Conservation (phyloP, 2,113 vertebrate genomes). For the Turnix velox region DNA sequence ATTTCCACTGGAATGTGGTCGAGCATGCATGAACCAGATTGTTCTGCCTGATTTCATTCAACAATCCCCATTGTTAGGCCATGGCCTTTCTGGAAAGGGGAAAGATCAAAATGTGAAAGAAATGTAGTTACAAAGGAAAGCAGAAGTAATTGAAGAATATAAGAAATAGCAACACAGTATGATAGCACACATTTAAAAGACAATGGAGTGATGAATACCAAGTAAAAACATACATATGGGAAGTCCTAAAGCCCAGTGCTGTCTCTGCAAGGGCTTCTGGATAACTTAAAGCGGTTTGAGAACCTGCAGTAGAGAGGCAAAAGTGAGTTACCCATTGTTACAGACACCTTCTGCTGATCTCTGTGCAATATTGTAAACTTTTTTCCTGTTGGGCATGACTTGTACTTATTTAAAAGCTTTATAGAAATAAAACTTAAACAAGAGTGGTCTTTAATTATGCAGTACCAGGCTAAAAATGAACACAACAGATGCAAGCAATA, state of each 20-base stretch:
- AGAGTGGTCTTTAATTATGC: not conserved
- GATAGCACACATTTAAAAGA: not conserved
- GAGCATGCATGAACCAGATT: not conserved
- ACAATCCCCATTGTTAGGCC: not conserved
- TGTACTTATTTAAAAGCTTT: not conserved
- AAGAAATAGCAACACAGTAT: not conserved
- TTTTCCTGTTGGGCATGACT: not conserved
- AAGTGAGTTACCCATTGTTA: not conserved
- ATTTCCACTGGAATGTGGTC: not conserved
- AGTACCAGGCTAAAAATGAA: not conserved
- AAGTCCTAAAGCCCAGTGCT: not conserved
- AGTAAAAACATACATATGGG: not conserved
- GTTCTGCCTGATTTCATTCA: not conserved
- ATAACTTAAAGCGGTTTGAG: not conserved
- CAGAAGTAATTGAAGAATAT: not conserved
- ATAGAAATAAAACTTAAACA: not conserved
- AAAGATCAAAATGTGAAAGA: not conserved
- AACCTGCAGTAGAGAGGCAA: not conserved
- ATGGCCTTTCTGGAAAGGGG: not conserved
- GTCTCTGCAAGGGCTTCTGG: not conserved
- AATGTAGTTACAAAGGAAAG: not conserved
- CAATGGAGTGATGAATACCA: not conserved
- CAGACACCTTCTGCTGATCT: not conserved
- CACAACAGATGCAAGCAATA: not conserved
- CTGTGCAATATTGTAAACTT: not conserved